These are phyloP conservation scores for Sarcophaga subvicina DNA, from an alignment of 2,888 invertebrate species.

Conservation along the genomic window DNA sequence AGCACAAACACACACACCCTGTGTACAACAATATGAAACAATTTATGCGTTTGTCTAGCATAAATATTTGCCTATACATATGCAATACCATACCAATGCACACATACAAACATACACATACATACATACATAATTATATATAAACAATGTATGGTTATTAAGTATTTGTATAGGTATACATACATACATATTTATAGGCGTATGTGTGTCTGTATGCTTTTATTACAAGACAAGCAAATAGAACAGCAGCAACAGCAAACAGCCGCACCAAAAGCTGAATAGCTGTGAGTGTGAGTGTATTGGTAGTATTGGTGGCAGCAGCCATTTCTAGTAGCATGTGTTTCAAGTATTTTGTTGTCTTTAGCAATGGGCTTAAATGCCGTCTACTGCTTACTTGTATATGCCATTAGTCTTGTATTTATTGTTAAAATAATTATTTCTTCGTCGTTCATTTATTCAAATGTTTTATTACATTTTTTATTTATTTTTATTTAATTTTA, in stretches of 20 bases:
- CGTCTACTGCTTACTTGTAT: conserved; percentile 15
- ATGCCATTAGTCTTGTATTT: conserved; percentile 49
- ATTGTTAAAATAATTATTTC: too few relatives aligned
- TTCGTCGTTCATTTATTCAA: too few relatives aligned
- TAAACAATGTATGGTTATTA: conserved; percentile 1
- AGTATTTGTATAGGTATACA: conserved; percentile 26
- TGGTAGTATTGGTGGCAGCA: too few relatives aligned
- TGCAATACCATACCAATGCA: background rate
- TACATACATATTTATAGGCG: background rate
- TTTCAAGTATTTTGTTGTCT: conserved; percentile 53
- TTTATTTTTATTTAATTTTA: too few relatives aligned
- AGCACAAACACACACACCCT: background rate
- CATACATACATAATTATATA: too few relatives aligned
- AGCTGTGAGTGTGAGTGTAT: too few relatives aligned
- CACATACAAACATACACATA: too few relatives aligned
- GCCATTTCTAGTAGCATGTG: conserved; percentile 40
- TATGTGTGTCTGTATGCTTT: background rate
- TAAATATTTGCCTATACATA: conserved; percentile 42
- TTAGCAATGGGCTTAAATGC: conserved; percentile 58
- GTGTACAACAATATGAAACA: conserved; percentile 45
- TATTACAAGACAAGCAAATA: too few relatives aligned
- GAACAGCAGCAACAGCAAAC: too few relatives aligned
- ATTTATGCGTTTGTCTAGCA: conserved; percentile 62
- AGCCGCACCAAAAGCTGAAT: too few relatives aligned
- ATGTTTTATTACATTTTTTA: too few relatives aligned